Percentiles rank a stretch among this genome's conserved stretches.
phyloP scores from a whole-genome alignment of 2,888 invertebrate species.

The Papilio gigon region DNA sequence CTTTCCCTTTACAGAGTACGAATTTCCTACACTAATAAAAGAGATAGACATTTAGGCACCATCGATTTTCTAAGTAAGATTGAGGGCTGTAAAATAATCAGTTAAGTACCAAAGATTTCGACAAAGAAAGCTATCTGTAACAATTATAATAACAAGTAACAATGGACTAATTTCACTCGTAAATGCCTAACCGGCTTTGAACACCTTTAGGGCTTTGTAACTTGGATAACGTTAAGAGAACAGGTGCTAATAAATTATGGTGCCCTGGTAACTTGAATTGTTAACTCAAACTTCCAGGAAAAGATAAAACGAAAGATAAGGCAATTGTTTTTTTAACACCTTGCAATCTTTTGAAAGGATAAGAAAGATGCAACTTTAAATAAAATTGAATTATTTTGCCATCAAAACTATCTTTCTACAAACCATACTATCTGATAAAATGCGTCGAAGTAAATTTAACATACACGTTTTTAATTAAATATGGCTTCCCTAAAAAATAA shows the following conservation, averaged over 20 bases:
- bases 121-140: constrained; percentile 16
- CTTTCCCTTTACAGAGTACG: too few relatives aligned
- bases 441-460: too few relatives aligned
- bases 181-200: constrained; percentile 27
- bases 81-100: constrained; percentile 6
- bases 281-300: constrained; percentile 31
- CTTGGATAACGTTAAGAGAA: constrained; percentile 27
- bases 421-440: background rate
- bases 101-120: background rate
- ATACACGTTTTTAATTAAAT: too few relatives aligned
- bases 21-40: background rate
- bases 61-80: constrained; percentile 1
- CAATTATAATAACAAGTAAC: constrained; percentile 20
- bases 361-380: background rate
- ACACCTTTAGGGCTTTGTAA: constrained; percentile 37
- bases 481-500: too few relatives aligned
- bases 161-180: constrained; percentile 36
- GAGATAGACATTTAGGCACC: constrained; percentile 8
- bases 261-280: constrained; percentile 29
- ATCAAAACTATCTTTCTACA: background rate
- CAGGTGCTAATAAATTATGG: constrained; percentile 39
- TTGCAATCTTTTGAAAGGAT: constrained; percentile 23
- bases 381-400: background rate
- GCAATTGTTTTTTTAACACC: constrained; percentile 15
- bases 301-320: constrained; percentile 30